Evolutionary conservation across 2,113 vertebrate species (phyloP), one percentile per base, ranked within the genome.

Genomic region (Oxyruncus cristatus): DNA sequence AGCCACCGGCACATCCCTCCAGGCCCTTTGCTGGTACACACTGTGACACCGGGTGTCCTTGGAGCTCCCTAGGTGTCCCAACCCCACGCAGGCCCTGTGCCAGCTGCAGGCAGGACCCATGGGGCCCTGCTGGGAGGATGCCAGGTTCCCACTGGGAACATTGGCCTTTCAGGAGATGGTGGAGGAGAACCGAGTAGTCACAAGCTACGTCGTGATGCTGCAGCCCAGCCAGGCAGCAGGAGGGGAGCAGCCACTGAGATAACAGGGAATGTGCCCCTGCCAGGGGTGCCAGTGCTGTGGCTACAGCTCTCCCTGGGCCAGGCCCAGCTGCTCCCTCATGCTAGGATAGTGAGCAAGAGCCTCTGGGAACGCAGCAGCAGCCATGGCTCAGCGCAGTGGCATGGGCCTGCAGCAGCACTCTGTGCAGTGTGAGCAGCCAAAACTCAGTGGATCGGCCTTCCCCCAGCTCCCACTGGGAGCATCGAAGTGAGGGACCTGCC

Each of bases 281-380:
- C 33, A 32, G 14, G 24, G 23, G 28, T 74, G 53, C 44, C 5
- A 4, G 3, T n/a, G 46, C 73, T 33, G 27, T 8, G 14, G 6
- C 1, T 52, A 55, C 41, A 56, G 67, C 20, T 4, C 4, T 2
- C 16, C 59, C 42, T 19, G 22, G 42, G 32, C 23, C 3, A 2
- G 75, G 6, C 37, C 32, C 49, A 47, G 8, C 27, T 62, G 61
- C 37, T 94, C 46, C 28, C 11, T 35, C 37, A 39, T n/a, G 32
- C 19, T 52, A 98, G 98, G 90, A 97, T 97, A 35, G 96, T 79
- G 18, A 98, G 98, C 93, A 97, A 97, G 78, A 97, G 93, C 56
- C 96, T 98, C 89, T 98, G 98, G 30, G 97, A 98, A 97, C 98
- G 97, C 88, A 98, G 98, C 49, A 96, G 96, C 49, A 96, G 97